Base-by-base conservation (phyloP, 2,797 vertebrate genomes). In the Arrhamphus sclerolepis region DNA sequence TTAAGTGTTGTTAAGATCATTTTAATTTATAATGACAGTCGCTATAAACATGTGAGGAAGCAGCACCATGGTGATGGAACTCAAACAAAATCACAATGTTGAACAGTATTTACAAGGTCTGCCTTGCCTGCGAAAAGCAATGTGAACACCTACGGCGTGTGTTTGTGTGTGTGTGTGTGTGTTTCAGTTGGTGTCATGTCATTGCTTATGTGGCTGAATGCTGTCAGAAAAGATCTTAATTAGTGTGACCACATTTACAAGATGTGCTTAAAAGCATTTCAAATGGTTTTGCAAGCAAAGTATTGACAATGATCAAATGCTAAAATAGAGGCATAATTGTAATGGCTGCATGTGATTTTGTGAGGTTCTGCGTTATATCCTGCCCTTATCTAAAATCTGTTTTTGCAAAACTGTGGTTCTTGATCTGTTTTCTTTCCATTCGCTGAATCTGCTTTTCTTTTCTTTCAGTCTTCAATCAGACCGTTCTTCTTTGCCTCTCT, bases 31-130 rank as follows among this genome's bases (percentile, higher is more conserved):
- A 91, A 92, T 73, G 81, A 86, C 90, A 88, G 88, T 80, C 89
- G 87, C 86, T 92, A 84, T 93, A 94, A 94, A 94, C 94, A 94
- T 83, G 83, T 87, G 82, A 89, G 81, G 75, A 78, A 92, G 81
- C 85, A 87, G 91, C 88, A 62, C 94, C 94, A 95, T 95, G 93
- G 94, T 89, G 89, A 96, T 92, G 29, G 46, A 48, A 82, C 70
- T 83, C 93, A 95, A 95, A 96, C 93, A 96, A 88, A 89, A 87
- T 91, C 83, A 83, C 91, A 91, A 78, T 89, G 90, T 87, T 66
- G 89, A 81, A 62, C 61, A 87, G 90, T 94, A 94, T 95, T 96
- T 95, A 94, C 94, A 95, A 91, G 91, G 84, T 52, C 81, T 81
- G 78, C 81, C 70, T 72, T 47, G 78, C 75, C 72, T 83, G 73